Evolutionary conservation across 2,113 vertebrate genomes (phyloP).

Genomic region (Oostethus manadensis): DNA sequence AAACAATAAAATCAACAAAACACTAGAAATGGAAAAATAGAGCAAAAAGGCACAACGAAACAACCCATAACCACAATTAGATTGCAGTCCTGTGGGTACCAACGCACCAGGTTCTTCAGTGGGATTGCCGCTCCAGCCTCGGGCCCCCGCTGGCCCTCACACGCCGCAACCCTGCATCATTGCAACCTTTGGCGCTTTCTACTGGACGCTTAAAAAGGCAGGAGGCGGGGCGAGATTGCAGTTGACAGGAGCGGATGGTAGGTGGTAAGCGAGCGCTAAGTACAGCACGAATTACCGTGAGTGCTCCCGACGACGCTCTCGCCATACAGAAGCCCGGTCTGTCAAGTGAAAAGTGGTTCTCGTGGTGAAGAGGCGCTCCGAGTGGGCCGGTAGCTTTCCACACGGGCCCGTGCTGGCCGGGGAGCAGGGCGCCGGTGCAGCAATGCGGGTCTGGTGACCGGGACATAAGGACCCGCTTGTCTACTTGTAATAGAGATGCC

Average conservation of each 20-base stretch:
- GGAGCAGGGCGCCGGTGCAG: conserved; percentile 31
- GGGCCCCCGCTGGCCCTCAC: neutral
- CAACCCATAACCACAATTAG: no score
- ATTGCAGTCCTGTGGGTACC: neutral
- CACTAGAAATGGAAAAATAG: no score
- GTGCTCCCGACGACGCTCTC: neutral
- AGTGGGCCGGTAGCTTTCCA: conserved; percentile 62
- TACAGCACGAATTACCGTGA: neutral
- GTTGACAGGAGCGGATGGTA: neutral
- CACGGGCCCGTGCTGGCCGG: conserved; percentile 31
- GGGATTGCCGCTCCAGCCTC: neutral
- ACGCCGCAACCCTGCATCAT: neutral
- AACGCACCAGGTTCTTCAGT: neutral
- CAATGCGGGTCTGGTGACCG: conserved; percentile 35
- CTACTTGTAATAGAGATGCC: conserved; percentile 64
- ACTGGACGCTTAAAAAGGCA: no score
- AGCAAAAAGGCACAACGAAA: no score
- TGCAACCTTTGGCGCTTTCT: neutral
- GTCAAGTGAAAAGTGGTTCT: conserved; percentile 21
- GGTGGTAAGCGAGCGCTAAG: neutral
- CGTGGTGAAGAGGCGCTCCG: conserved; percentile 15
- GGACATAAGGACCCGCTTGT: conserved; percentile 69
- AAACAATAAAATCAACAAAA: no score
- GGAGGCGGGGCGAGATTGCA: no score
- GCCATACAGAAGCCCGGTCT: conserved; percentile 7